A percentile compares a stretch with the other conserved stretches of the same genome.
phyloP scores from a whole-genome alignment of 1,140 invertebrate species.

The Apis cerana region DNA sequence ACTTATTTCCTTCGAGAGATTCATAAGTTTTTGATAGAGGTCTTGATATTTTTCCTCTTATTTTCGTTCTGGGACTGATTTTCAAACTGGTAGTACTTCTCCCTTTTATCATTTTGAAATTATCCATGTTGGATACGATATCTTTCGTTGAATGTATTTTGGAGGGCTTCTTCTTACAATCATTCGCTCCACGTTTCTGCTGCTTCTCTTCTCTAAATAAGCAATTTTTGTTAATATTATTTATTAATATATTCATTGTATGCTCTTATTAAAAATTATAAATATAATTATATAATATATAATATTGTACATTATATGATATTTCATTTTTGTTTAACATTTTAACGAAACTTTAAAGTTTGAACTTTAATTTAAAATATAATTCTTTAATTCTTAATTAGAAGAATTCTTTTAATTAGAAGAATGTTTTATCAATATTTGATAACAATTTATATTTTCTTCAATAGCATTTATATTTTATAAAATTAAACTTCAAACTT shows the following conservation, averaged over 20 bases:
- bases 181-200: neutral
- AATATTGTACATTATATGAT: neutral
- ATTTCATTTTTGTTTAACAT: too few species aligned
- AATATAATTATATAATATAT: neutral
- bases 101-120: neutral
- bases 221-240: neutral
- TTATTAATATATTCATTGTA: too few species aligned
- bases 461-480: too few species aligned
- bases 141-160: neutral
- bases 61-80: neutral
- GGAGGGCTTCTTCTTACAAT: neutral
- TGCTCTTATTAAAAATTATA: too few species aligned
- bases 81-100: neutral
- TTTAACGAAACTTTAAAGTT: too few species aligned
- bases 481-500: too few species aligned
- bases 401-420: too few species aligned
- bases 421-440: too few species aligned
- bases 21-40: neutral
- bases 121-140: neutral
- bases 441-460: too few species aligned
- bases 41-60: neutral
- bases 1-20: neutral
- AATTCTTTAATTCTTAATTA: too few species aligned
- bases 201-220: conserved; percentile 3
- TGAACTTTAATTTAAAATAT: too few species aligned